phyloP scores from a whole-genome alignment of 30 jellyfish, hydroid and myxozoan species.

The Sanderia malayensis region DNA sequence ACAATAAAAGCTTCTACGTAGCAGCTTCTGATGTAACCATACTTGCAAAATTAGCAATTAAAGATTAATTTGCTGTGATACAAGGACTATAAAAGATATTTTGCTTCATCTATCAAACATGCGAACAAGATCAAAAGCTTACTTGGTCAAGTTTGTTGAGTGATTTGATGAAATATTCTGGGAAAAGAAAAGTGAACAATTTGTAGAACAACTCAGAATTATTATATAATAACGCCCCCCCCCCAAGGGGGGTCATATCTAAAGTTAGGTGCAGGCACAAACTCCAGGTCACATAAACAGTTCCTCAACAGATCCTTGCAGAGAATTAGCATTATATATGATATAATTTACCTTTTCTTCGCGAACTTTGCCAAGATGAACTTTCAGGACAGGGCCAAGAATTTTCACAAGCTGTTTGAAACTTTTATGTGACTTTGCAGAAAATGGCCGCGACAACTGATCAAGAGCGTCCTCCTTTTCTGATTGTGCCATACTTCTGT shows the following conservation, averaged over 20 bases:
- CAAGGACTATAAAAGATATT: too few relatives aligned
- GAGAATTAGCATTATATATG: too few relatives aligned
- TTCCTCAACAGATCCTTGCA: too few relatives aligned
- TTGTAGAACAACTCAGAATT: too few relatives aligned
- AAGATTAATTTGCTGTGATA: too few relatives aligned
- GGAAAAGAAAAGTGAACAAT: background rate
- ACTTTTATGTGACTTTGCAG: constrained; percentile 44
- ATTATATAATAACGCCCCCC: too few relatives aligned
- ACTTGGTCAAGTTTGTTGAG: constrained; percentile 23
- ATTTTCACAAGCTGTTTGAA: constrained; percentile 45
- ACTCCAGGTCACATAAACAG: too few relatives aligned
- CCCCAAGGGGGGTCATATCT: too few relatives aligned
- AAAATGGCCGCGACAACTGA: constrained; percentile 17
- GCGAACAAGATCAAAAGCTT: background rate
- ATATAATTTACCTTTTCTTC: constrained; percentile 34
- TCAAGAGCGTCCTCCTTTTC: background rate
- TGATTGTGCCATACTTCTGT: constrained; percentile 17
- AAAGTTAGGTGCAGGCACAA: too few relatives aligned
- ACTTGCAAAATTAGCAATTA: too few relatives aligned
- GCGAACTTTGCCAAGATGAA: constrained; percentile 45
- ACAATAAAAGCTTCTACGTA: too few relatives aligned
- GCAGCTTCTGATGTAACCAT: too few relatives aligned
- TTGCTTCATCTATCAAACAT: background rate
- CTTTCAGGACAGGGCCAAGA: constrained; percentile 53
- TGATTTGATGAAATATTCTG: constrained; percentile 42